These are phyloP conservation scores for Ips nitidus DNA, from an alignment of 1,140 invertebrate genomes.

Conservation along the genomic window DNA sequence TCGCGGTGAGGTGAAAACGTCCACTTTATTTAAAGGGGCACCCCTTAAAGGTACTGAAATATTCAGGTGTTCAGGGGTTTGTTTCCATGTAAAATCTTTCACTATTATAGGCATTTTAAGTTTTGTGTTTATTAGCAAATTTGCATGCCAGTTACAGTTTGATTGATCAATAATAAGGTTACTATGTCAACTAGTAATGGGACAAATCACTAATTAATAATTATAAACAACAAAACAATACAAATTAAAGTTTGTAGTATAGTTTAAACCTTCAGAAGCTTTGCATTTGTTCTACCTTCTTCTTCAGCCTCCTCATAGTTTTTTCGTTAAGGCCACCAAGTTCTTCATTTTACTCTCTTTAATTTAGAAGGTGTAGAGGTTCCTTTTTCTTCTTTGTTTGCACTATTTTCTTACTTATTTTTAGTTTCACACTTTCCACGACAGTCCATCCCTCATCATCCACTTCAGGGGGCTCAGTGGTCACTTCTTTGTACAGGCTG, in stretches of 20 bases:
- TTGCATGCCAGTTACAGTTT: neutral
- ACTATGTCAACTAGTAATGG: neutral
- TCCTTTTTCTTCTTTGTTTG: constrained; percentile 63
- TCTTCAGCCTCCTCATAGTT: too few species aligned
- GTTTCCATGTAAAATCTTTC: constrained; percentile 70
- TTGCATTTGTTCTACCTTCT: constrained; percentile 79
- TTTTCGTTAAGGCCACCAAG: constrained; percentile 74
- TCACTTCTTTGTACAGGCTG: constrained; percentile 67
- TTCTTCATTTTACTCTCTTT: constrained; percentile 84
- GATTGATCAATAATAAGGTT: constrained; percentile 16
- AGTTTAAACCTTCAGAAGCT: constrained; percentile 83
- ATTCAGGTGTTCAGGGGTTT: constrained; percentile 59
- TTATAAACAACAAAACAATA: too few species aligned
- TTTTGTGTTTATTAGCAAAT: neutral
- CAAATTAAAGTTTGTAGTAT: constrained; percentile 57
- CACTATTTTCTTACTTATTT: constrained; percentile 62
- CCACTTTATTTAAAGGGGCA: constrained; percentile 57
- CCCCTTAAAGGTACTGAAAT: constrained; percentile 61
- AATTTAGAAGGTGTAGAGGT: constrained; percentile 89
- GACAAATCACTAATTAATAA: too few species aligned
- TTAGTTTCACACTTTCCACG: constrained; percentile 71
- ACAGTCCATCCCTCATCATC: constrained; percentile 88
- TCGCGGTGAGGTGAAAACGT: constrained; percentile 63
- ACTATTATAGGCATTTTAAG: constrained; percentile 67
- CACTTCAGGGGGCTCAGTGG: constrained; percentile 62